These are phyloP conservation scores for Ceratosolen solmsi DNA, from an alignment of 1,140 invertebrate species.

Conservation along the genomic window DNA sequence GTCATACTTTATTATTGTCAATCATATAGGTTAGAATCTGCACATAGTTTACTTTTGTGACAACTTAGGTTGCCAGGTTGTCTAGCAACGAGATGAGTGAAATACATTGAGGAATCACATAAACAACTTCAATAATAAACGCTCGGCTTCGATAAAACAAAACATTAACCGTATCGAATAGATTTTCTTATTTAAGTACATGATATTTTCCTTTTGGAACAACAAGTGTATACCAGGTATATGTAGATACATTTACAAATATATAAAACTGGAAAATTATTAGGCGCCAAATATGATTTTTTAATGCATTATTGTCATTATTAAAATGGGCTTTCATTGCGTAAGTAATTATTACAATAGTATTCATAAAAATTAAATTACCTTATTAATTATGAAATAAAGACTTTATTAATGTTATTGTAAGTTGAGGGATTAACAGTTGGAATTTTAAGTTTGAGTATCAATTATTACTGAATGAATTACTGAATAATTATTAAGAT, in stretches of 20 bases:
- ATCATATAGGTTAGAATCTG: conserved; percentile 33
- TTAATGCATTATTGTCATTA: background rate
- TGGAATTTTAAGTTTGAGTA: background rate
- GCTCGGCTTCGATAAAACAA: background rate
- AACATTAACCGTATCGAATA: background rate
- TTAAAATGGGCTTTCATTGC: background rate
- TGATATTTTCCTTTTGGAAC: background rate
- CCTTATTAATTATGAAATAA: no score
- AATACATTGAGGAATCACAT: conserved; percentile 16
- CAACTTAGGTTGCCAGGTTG: background rate
- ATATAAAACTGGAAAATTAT: background rate
- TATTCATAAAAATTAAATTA: no score
- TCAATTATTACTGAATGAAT: no score
- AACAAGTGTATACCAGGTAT: background rate
- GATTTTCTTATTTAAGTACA: background rate
- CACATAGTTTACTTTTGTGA: background rate
- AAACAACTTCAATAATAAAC: background rate
- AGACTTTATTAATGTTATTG: no score
- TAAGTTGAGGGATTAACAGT: no score
- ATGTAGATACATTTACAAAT: background rate
- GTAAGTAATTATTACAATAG: background rate
- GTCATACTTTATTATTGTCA: background rate
- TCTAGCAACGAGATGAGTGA: conserved; percentile 20
- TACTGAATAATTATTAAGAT: no score
- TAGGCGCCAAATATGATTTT: conserved; percentile 2